Percentiles rank a stretch among this genome's conserved stretches.
Evolutionary conservation across 2,888 invertebrate genomes (phyloP).

Genomic region (Brenthis daphne): DNA sequence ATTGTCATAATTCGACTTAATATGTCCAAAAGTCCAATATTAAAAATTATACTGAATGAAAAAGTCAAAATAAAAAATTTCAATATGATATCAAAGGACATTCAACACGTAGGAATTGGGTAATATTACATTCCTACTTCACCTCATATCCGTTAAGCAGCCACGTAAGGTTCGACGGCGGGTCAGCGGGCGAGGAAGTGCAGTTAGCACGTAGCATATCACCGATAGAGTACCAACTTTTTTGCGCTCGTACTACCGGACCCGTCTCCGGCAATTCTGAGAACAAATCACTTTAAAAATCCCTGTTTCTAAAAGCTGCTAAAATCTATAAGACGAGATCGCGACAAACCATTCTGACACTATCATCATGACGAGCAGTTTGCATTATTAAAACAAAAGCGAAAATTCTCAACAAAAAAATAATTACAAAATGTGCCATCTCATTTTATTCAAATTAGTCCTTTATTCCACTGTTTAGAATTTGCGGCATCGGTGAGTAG

Average conservation of each 20-base stretch:
- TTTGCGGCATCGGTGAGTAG: slow-evolving; percentile 38
- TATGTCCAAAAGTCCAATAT: too few species aligned
- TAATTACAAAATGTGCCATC: slow-evolving; percentile 21
- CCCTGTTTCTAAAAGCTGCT: not conserved
- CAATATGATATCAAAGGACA: not conserved
- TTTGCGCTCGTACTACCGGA: slow-evolving; percentile 84
- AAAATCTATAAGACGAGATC: not conserved
- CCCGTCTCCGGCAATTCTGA: slow-evolving; percentile 84
- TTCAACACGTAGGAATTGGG: not conserved
- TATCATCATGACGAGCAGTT: slow-evolving; percentile 2
- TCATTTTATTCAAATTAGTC: slow-evolving; percentile 20
- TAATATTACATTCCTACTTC: slow-evolving; percentile 30
- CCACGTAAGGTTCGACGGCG: slow-evolving; percentile 86
- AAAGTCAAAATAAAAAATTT: too few species aligned
- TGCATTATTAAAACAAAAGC: slow-evolving; percentile 15
- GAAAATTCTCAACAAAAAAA: slow-evolving; percentile 15
- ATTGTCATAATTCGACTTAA: too few species aligned
- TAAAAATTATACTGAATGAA: too few species aligned
- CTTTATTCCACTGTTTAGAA: slow-evolving; percentile 16
- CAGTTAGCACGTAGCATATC: slow-evolving; percentile 87
- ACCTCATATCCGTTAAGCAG: slow-evolving; percentile 86
- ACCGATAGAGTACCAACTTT: slow-evolving; percentile 86
- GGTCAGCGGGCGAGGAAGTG: slow-evolving; percentile 85
- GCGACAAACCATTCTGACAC: slow-evolving; percentile 2
- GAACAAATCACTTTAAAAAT: slow-evolving; percentile 18